These are phyloP conservation scores for Tretioscincus oriximinensis DNA, from an alignment of 2,113 vertebrate genomes.

Conservation along the genomic window DNA sequence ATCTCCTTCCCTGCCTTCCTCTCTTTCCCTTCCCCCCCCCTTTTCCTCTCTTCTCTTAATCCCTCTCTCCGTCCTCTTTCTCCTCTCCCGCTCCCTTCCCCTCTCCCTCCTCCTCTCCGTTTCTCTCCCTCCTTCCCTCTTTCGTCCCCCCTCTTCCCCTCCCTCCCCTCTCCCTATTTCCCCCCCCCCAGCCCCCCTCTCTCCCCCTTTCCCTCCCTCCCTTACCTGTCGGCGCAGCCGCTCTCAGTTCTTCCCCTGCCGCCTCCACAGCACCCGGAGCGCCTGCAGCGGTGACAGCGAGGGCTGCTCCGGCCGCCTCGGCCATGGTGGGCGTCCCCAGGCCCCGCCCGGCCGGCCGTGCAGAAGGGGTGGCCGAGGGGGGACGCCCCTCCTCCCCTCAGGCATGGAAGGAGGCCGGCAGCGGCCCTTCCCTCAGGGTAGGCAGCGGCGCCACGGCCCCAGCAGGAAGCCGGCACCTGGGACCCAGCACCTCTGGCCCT, in stretches of 20 bases:
- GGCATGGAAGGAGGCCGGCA: slow-evolving; percentile 28
- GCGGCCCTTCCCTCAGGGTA: background rate
- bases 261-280: slow-evolving; percentile 23
- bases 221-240: background rate
- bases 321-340: slow-evolving; percentile 52
- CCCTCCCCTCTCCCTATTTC: no score
- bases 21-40: no score
- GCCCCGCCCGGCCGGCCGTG: slow-evolving; percentile 23
- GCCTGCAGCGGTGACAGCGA: slow-evolving; percentile 1
- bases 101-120: no score
- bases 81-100: background rate
- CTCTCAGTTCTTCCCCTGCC: slow-evolving; percentile 17
- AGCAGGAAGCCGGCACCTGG: background rate
- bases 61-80: no score
- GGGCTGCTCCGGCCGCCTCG: slow-evolving; percentile 36
- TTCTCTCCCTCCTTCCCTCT: no score
- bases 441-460: background rate
- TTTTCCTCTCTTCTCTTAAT: no score
- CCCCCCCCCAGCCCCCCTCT: background rate
- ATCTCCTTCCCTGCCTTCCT: no score
- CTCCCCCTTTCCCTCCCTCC: no score
- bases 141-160: no score
- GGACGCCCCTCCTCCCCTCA: background rate
- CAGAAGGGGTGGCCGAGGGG: slow-evolving; percentile 37
- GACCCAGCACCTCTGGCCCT: background rate